A percentile compares a stretch with the other conserved stretches of the same genome.
Evolutionary conservation across 2,113 vertebrate genomes (phyloP).

Genomic region (Globicephala melas): DNA sequence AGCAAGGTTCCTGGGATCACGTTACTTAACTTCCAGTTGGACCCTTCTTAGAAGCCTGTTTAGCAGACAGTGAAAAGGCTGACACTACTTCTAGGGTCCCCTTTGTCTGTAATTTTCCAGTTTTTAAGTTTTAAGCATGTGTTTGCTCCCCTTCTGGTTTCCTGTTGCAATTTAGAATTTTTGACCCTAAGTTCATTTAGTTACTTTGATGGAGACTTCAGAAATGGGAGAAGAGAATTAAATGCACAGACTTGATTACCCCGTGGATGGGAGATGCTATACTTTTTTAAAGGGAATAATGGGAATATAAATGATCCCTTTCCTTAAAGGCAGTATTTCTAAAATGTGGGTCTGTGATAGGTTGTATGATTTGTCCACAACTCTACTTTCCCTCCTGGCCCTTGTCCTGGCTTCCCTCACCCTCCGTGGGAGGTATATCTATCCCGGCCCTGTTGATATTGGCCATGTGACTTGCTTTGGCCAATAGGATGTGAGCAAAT

Average conservation of each 20-base stretch:
- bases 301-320: neutral
- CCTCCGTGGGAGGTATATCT: fast-evolving
- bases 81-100: neutral
- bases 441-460: neutral
- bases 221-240: neutral
- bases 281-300: neutral
- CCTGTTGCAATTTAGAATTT: neutral
- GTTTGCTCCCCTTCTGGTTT: neutral
- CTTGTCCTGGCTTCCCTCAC: neutral
- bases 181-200: neutral
- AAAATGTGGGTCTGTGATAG: neutral
- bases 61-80: no score
- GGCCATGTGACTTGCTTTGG: neutral
- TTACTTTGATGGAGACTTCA: neutral
- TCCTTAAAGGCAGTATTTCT: neutral
- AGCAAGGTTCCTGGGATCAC: neutral
- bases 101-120: neutral
- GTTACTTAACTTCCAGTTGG: neutral
- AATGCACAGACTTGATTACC: neutral
- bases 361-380: neutral
- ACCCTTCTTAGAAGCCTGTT: neutral
- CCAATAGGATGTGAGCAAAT: neutral
- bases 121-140: neutral
- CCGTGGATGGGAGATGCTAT: neutral
- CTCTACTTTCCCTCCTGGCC: neutral